phyloP scores from a whole-genome alignment of 2,888 invertebrate species.

The Synanthedon formicaeformis region DNA sequence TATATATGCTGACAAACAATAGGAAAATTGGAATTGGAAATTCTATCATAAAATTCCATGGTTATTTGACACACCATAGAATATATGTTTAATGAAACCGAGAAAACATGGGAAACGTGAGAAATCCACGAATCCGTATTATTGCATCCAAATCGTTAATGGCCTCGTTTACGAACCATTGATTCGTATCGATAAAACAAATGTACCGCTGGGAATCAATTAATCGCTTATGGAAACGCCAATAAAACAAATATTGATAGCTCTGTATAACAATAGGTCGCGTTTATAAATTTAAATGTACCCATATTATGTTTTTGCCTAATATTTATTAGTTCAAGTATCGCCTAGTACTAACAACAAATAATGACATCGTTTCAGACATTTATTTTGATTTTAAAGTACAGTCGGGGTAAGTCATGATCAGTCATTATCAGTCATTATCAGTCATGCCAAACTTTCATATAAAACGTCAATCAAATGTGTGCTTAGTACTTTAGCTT shows the following conservation, averaged over 20 bases:
- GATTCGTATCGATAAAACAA: slow-evolving; percentile 4
- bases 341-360: too few species aligned
- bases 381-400: too few species aligned
- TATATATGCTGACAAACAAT: too few species aligned
- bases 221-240: slow-evolving; percentile 1
- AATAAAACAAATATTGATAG: neutral
- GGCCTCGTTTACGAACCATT: slow-evolving; percentile 4
- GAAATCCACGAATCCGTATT: neutral
- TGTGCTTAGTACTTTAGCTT: too few species aligned
- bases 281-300: neutral
- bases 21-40: too few species aligned
- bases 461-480: too few species aligned
- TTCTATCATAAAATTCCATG: neutral
- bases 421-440: too few species aligned
- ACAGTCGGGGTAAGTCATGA: too few species aligned
- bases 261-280: neutral
- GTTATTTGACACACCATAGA: neutral
- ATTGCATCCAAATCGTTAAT: slow-evolving; percentile 3
- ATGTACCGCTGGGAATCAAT: slow-evolving; percentile 2
- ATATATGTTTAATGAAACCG: neutral
- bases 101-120: neutral
- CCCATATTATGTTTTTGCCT: neutral
- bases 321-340: too few species aligned
- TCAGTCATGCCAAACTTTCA: too few species aligned
- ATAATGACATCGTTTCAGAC: too few species aligned